A percentile compares a stretch with the other conserved stretches of the same genome.
Conservation (phyloP, 2,888 invertebrate genomes). For the Oxystoma pomonae region DNA sequence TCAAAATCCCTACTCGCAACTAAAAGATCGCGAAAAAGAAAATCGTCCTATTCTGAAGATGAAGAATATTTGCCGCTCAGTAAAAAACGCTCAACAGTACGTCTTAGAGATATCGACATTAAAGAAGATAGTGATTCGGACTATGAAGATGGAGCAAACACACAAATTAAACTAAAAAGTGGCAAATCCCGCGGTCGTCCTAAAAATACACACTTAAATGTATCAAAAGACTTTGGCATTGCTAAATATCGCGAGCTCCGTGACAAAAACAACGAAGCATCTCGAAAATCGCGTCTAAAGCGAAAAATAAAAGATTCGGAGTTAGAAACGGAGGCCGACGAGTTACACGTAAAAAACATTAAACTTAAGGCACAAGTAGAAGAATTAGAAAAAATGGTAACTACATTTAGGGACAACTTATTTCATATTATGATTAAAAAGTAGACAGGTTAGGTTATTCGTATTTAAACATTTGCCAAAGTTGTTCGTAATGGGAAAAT, state of each 20-base stretch:
- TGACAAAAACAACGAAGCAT: constrained; percentile 76
- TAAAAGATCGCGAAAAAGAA: constrained; percentile 24
- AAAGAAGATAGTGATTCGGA: constrained; percentile 29
- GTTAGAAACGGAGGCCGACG: constrained; percentile 47
- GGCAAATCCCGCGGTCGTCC: constrained; percentile 50
- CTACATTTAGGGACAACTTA: constrained; percentile 60
- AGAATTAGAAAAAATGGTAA: constrained; percentile 64
- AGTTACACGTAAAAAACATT: constrained; percentile 60
- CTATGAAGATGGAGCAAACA: constrained; percentile 23
- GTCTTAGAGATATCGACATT: constrained; percentile 12
- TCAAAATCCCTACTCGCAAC: constrained; percentile 7
- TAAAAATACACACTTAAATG: constrained; percentile 44
- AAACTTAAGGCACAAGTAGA: constrained; percentile 62
- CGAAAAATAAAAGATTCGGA: constrained; percentile 57
- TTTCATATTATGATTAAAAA: constrained; percentile 61
- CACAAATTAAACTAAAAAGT: not conserved
- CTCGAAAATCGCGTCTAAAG: constrained; percentile 68
- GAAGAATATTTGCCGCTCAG: constrained; percentile 40
- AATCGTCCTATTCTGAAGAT: constrained; percentile 26
- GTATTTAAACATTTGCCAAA: too few relatives aligned
- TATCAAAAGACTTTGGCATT: constrained; percentile 46
- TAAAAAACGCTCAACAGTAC: constrained; percentile 17
- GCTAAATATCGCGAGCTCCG: constrained; percentile 63
- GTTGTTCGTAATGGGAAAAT: too few relatives aligned
- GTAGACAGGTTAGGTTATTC: constrained; percentile 22